Conservation (phyloP, 2,113 vertebrate species). For the Peucedramus taeniatus region DNA sequence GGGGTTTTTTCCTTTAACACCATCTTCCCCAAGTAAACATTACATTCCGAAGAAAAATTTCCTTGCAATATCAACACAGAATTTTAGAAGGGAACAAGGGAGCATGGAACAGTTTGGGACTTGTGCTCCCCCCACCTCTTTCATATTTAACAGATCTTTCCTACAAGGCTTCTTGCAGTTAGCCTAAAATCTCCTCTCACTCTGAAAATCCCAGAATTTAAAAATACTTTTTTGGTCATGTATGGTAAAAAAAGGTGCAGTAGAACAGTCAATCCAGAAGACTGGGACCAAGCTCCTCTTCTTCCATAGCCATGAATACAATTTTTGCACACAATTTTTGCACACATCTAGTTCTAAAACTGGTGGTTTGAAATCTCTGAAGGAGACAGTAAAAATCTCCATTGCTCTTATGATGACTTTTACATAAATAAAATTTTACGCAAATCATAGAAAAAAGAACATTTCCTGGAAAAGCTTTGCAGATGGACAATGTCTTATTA, state of each 20-base stretch:
- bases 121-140: not conserved
- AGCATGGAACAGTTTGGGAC: not conserved
- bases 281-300: not conserved
- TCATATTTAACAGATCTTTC: not conserved
- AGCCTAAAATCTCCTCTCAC: not conserved
- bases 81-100: not conserved
- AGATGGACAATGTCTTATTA: not conserved
- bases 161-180: not conserved
- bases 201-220: not conserved
- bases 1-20: not conserved
- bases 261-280: not conserved
- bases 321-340: not conserved
- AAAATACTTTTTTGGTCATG: not conserved
- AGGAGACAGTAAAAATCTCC: not conserved
- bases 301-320: not conserved
- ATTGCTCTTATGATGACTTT: not conserved
- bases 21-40: not conserved
- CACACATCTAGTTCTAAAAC: not conserved
- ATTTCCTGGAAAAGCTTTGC: not conserved
- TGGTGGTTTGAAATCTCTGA: not conserved
- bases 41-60: not conserved
- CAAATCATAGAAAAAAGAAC: not conserved
- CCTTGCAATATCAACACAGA: not conserved
- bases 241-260: rapidly evolving
- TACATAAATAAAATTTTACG: not conserved